Percentiles rank a stretch among this genome's conserved stretches.
Conservation (phyloP, 2,888 invertebrate genomes). For the Himalopsyche japonica region DNA sequence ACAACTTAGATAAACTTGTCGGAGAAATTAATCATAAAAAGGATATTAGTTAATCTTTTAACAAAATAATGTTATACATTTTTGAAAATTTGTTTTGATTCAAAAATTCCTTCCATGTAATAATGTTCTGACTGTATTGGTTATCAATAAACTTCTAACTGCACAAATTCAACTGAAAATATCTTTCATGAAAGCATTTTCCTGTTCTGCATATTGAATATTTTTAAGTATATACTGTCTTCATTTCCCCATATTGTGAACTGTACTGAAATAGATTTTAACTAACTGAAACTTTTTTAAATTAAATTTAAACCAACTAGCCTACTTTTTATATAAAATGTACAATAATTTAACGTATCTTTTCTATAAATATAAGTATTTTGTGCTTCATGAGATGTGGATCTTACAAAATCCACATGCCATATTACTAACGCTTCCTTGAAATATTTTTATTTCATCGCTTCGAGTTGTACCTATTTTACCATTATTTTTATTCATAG, state of each 20-base stretch:
- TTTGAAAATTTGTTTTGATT: too few relatives aligned
- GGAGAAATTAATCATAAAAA: too few relatives aligned
- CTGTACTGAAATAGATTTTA: neutral
- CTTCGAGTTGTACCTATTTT: neutral
- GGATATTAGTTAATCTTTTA: too few relatives aligned
- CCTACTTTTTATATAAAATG: slow-evolving; percentile 1
- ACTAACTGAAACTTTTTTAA: neutral
- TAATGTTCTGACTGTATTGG: too few relatives aligned
- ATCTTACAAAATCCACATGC: neutral
- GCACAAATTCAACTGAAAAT: too few relatives aligned
- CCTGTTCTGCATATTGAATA: too few relatives aligned
- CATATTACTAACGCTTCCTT: neutral
- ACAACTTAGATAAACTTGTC: too few relatives aligned
- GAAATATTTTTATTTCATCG: neutral
- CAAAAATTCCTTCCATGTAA: too few relatives aligned
- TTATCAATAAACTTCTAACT: too few relatives aligned
- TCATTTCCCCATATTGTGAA: neutral
- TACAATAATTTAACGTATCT: neutral
- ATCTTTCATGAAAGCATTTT: too few relatives aligned
- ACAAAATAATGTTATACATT: too few relatives aligned
- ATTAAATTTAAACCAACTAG: neutral
- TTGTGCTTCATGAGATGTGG: neutral
- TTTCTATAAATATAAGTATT: neutral
- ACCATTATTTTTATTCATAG: neutral
- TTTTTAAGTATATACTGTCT: too few relatives aligned